phyloP scores from a whole-genome alignment of 2,888 invertebrate species.

The Xanthostigma xanthostigma region DNA sequence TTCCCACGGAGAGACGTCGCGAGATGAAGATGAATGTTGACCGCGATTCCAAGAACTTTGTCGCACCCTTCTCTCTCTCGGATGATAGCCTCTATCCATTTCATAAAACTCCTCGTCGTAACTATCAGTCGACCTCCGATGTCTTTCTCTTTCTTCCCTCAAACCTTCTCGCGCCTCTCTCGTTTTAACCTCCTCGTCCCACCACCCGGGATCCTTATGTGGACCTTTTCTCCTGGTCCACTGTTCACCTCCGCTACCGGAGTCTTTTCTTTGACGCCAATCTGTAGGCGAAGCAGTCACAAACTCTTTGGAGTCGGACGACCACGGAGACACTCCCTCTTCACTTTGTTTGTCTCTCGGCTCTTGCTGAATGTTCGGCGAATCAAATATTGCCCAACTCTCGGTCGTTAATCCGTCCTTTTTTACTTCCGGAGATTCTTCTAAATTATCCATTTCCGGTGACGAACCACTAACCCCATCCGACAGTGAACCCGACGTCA shows the following conservation, averaged over 20 bases:
- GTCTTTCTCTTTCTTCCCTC: constrained; percentile 4
- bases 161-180: not conserved
- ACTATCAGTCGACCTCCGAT: constrained; percentile 25
- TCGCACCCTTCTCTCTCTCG: constrained; percentile 19
- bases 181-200: constrained; percentile 23
- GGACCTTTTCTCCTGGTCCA: constrained; percentile 24
- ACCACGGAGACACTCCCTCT: constrained; percentile 55
- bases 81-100: constrained; percentile 9
- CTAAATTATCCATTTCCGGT: constrained; percentile 41
- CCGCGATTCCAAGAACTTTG: constrained; percentile 14
- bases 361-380: constrained; percentile 19
- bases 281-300: constrained; percentile 31
- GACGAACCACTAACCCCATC: constrained; percentile 49
- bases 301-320: constrained; percentile 57
- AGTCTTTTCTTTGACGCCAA: constrained; percentile 30
- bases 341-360: constrained; percentile 26
- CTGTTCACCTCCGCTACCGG: constrained; percentile 30
- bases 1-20: constrained; percentile 71
- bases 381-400: constrained; percentile 46
- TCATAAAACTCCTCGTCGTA: constrained; percentile 29
- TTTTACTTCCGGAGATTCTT: constrained; percentile 23
- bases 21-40: constrained; percentile 47
- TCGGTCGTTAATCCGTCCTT: constrained; percentile 25
- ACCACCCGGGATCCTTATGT: constrained; percentile 29
- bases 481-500: constrained; percentile 45